Evolutionary conservation across 2,797 vertebrate species (phyloP).

Genomic region (Synaphobranchus kaupii): DNA sequence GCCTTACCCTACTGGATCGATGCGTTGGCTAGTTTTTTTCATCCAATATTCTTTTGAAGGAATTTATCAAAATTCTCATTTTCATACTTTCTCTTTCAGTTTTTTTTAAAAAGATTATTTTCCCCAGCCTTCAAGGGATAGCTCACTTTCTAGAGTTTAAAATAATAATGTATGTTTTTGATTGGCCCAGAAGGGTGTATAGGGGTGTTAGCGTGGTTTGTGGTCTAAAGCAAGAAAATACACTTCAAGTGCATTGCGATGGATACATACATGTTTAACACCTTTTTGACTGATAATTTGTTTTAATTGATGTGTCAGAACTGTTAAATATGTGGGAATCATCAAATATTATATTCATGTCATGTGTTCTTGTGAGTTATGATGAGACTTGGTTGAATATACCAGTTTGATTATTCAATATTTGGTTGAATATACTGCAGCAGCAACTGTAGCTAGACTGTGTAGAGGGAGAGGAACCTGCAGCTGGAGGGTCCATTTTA

Average conservation of each 20-base stretch:
- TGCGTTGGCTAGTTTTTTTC: too few relatives aligned
- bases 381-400: background rate
- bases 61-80: too few relatives aligned
- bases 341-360: background rate
- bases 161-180: background rate
- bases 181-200: background rate
- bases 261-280: too few relatives aligned
- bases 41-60: too few relatives aligned
- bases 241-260: background rate
- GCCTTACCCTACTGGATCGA: background rate
- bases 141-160: background rate
- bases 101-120: too few relatives aligned
- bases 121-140: too few relatives aligned
- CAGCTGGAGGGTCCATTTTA: too few relatives aligned
- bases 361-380: background rate
- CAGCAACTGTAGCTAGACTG: background rate
- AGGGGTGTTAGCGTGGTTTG: background rate
- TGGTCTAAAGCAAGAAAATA: background rate
- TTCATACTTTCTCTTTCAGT: background rate
- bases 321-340: background rate
- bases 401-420: background rate
- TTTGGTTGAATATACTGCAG: background rate
- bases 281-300: background rate
- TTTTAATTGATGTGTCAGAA: background rate
- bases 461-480: too few relatives aligned